Evolutionary conservation across 2,888 invertebrate genomes (phyloP).

Genomic region (Epirrita christyi): DNA sequence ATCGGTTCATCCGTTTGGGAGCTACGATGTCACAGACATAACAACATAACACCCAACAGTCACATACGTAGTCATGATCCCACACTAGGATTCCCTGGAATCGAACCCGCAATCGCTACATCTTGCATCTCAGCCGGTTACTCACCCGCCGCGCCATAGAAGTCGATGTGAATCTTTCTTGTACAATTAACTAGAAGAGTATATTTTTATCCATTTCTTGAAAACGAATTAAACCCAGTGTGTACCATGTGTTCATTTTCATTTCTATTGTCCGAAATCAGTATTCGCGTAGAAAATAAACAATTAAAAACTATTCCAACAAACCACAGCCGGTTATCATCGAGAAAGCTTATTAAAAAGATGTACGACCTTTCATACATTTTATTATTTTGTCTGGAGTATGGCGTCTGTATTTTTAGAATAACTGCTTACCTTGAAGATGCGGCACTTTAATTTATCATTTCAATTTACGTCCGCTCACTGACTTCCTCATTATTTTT

Average conservation of each 20-base stretch:
- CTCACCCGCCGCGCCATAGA: no score
- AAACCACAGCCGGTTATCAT: constrained; percentile 21
- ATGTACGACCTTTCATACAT: neutral
- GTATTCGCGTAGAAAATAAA: constrained; percentile 37
- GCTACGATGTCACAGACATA: no score
- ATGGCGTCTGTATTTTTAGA: constrained; percentile 35
- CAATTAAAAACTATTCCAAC: constrained; percentile 26
- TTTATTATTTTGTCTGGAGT: constrained; percentile 31
- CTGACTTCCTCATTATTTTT: constrained; percentile 46
- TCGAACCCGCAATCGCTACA: no score
- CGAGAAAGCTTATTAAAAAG: constrained; percentile 29
- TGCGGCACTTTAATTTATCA: constrained; percentile 45
- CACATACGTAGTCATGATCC: no score
- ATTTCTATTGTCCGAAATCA: constrained; percentile 21
- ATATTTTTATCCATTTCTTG: neutral
- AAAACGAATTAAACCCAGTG: neutral
- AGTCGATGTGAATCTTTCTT: no score
- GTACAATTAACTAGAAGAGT: no score
- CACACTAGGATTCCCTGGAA: no score
- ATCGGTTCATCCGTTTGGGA: no score
- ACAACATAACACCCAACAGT: no score
- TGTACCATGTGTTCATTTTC: constrained; percentile 16
- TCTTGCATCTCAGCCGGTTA: no score
- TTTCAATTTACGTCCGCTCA: constrained; percentile 37
- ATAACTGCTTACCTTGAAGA: constrained; percentile 41